Conservation (phyloP, 2,113 vertebrate genomes). For the Onychostruthus taczanowskii region DNA sequence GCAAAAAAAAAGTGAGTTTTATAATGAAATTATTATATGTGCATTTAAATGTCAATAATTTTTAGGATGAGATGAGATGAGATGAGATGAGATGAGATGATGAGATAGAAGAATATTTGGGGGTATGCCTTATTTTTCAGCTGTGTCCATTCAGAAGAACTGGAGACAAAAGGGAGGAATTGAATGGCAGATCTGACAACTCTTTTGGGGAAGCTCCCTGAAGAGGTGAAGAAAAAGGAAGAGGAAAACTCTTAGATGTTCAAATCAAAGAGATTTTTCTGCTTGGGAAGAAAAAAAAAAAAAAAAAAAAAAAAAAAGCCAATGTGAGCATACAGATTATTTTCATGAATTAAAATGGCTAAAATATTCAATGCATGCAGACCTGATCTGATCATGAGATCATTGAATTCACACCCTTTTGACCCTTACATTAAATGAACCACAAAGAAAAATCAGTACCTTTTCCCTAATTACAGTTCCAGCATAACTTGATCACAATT, state of each 20-base stretch:
- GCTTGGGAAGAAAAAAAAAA: not conserved
- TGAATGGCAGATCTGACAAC: not conserved
- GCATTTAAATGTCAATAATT: not conserved
- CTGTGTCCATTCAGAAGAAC: not conserved
- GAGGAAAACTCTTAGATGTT: not conserved
- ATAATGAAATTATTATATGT: not conserved
- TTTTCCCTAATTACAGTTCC: not conserved
- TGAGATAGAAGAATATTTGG: not conserved
- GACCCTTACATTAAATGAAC: not conserved
- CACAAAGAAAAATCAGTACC: not conserved
- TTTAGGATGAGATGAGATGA: not conserved
- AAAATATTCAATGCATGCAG: not conserved
- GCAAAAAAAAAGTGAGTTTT: not conserved
- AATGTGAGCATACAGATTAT: not conserved
- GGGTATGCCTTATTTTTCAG: not conserved
- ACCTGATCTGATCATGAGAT: not conserved
- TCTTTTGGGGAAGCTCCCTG: not conserved
- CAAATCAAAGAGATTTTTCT: constrained; percentile 10
- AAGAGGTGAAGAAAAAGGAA: not conserved
- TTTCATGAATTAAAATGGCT: not conserved
- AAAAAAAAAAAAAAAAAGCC: not conserved
- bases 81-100: not conserved
- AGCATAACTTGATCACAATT: not conserved
- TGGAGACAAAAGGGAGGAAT: not conserved
- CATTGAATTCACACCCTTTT: not conserved